Evolutionary conservation across 2,113 vertebrate genomes (phyloP).

Genomic region (Micronisus gabar): DNA sequence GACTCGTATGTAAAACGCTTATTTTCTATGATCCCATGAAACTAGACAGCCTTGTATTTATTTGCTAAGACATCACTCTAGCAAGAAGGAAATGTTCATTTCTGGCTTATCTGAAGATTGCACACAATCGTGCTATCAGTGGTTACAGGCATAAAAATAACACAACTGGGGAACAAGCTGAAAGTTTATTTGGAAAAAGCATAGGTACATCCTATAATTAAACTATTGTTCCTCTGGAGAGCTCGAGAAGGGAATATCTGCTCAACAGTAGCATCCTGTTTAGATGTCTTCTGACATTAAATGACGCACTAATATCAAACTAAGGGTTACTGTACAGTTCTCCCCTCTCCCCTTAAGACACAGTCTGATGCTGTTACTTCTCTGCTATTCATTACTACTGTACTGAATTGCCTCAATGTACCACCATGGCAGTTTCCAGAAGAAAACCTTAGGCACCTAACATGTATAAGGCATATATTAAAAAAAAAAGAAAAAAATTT

Average conservation of each 20-base stretch:
- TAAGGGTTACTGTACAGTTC: not conserved
- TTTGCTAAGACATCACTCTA: not conserved
- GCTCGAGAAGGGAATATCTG: slow-evolving; percentile 22
- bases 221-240: slow-evolving; percentile 13
- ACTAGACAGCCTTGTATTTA: not conserved
- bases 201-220: slow-evolving; percentile 49
- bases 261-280: slow-evolving; percentile 30
- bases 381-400: not conserved
- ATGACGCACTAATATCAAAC: not conserved
- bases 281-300: slow-evolving; percentile 8
- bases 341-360: not conserved
- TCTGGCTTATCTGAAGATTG: slow-evolving; percentile 8
- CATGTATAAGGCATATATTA: not conserved
- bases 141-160: slow-evolving; percentile 29
- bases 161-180: not conserved
- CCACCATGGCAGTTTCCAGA: not conserved
- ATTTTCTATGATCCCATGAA: not conserved
- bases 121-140: not conserved
- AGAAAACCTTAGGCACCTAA: not conserved
- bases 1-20: not conserved
- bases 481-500: not conserved
- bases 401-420: not conserved
- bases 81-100: slow-evolving; percentile 9
- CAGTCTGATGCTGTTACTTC: not conserved
- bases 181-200: slow-evolving; percentile 38